phyloP scores from a whole-genome alignment of 2,888 invertebrate genomes.

The Platycheirus rosarum region DNA sequence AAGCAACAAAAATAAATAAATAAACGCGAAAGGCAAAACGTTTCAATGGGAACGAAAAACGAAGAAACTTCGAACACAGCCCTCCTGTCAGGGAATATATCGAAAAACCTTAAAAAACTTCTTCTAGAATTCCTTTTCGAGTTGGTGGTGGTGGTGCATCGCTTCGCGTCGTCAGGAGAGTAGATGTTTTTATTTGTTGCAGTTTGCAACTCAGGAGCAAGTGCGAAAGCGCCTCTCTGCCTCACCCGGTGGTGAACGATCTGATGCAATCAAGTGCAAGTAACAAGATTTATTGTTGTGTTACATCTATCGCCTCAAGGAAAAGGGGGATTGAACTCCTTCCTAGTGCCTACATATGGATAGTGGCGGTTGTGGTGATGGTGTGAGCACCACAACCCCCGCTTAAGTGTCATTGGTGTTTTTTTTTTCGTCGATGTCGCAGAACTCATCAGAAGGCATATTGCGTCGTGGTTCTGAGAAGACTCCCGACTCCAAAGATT shows the following conservation, averaged over 20 bases:
- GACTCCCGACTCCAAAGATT: slow-evolving; percentile 45
- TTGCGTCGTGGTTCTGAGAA: slow-evolving; percentile 15
- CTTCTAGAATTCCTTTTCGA: slow-evolving; percentile 50
- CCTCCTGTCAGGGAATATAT: slow-evolving; percentile 59
- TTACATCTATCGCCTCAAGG: slow-evolving; percentile 41
- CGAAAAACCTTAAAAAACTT: slow-evolving; percentile 60
- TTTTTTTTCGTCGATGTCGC: slow-evolving; percentile 58
- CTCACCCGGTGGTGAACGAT: slow-evolving; percentile 53
- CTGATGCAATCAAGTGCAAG: slow-evolving; percentile 73
- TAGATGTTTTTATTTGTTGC: slow-evolving; percentile 30
- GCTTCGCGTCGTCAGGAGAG: slow-evolving; percentile 15
- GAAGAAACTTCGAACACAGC: slow-evolving; percentile 30
- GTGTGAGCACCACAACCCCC: slow-evolving; percentile 16
- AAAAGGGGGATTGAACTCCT: slow-evolving; percentile 74
- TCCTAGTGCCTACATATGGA: too few species aligned
- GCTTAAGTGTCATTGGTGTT: slow-evolving; percentile 47
- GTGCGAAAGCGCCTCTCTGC: slow-evolving; percentile 29
- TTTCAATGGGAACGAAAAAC: slow-evolving; percentile 67
- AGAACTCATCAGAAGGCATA: slow-evolving; percentile 48
- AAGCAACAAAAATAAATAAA: slow-evolving; percentile 33
- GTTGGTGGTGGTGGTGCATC: slow-evolving; percentile 24
- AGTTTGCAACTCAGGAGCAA: slow-evolving; percentile 9
- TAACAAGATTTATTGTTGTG: slow-evolving; percentile 74
- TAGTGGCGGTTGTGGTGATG: background rate
- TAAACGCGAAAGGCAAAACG: slow-evolving; percentile 56